Base-by-base conservation (phyloP, 2,888 invertebrate genomes). In the Arrhopalites spinosus region DNA sequence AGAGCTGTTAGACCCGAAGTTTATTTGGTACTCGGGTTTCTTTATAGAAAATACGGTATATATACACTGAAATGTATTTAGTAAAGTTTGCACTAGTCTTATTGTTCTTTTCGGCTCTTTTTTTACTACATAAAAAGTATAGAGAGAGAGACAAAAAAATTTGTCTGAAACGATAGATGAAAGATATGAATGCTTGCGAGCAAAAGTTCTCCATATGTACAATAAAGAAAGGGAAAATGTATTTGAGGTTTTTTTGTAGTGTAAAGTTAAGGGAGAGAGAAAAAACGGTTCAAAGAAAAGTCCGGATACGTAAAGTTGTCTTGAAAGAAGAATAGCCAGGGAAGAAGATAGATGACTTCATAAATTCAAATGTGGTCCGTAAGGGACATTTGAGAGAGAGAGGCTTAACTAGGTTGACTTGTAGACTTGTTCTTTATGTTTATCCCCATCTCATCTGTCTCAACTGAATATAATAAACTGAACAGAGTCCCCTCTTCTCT, bases 311-410 rank as follows among this genome's bases (percentile, higher is more conserved):
- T 59, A 45, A 67, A 78, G 76, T 70, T 78, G 78, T 78, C 76
- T 74, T 45, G 76, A 25, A 76, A 70, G 71, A 78, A 78, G 73
- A 78, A 78, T 78, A 74, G 75, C 71, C 69, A 45, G 13, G 59
- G 71, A 45, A 64, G 66, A 78, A 78, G 78, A 78, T 78, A 72
- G 74, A 78, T 78, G 78, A 78, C 78, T 78, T 74, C 75, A 78
- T 78, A 78, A 76, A 76, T 76, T 76, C 71, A 76, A 75, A 78
- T 75, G 75, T 73, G 69, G 78, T 74, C 67, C 36, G 63, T 59
- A 43, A 56, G 63, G 71, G 43, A 59, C 36, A 17, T 15, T n/a
- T 61, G 25, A 56, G 66, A 67, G 43, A 23, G 3, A 36, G 5
- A 36, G 5, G 11, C 15, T 43, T 67, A 67, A 43, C 56, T 27